Evolutionary conservation across 2,797 vertebrate species (phyloP).

Genomic region (Phaenicophaeus curvirostris): DNA sequence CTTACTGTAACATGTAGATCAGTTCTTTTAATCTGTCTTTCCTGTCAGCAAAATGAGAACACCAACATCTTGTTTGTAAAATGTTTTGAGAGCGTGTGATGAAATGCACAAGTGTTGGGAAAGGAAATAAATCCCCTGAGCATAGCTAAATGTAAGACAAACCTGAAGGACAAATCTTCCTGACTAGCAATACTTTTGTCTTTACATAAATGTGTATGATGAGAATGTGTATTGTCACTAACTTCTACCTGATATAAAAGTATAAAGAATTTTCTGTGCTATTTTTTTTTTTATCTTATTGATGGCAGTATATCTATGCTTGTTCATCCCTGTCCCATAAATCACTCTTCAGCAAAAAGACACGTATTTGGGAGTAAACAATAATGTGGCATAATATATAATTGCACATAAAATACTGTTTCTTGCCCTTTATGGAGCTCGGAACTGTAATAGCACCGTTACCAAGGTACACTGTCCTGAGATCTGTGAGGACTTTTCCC

Average conservation of each 20-base stretch:
- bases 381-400: background rate
- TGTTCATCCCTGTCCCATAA: background rate
- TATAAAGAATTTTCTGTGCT: background rate
- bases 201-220: background rate
- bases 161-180: background rate
- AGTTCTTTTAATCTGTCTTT: background rate
- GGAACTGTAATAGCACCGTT: background rate
- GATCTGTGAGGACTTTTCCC: background rate
- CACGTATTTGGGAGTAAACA: background rate
- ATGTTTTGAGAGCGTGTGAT: background rate
- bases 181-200: background rate
- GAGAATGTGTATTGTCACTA: background rate
- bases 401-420: background rate
- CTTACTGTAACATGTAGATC: background rate
- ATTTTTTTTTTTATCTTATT: background rate
- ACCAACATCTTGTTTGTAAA: background rate
- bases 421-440: background rate
- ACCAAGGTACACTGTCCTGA: background rate
- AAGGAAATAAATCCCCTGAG: background rate
- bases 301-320: background rate
- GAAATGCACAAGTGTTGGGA: background rate
- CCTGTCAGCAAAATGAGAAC: background rate
- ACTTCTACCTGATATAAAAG: background rate
- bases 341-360: background rate
- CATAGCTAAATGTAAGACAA: background rate